Evolutionary conservation across 2,797 vertebrate genomes (phyloP), one percentile per base, ranked within the genome.

Genomic region (Macroramphosus scolopax): DNA sequence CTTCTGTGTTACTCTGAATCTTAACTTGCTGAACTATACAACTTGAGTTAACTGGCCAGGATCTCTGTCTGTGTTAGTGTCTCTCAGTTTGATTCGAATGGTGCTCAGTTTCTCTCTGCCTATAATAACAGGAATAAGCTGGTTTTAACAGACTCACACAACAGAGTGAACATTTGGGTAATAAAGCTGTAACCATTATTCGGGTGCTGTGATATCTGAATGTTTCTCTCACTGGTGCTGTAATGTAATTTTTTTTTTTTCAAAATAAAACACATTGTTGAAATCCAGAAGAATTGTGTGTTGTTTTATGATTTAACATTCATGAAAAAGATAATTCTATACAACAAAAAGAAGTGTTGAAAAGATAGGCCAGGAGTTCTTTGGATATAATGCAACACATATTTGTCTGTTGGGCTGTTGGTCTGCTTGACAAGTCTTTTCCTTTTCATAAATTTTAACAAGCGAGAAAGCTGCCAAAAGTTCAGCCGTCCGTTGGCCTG

Each of bases 261-360:
- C 57, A 53, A 50, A 81, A 82, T 86, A 88, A 89, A 86, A 50
- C 16, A 75, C 43, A 37, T 63, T 54, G 45, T 58, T 45, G 29
- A 72, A 52, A 34, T 17, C 4, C 1, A 1, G 11, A 20, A 17
- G 31, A 2, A 11, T 43, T 56, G 25, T 49, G 22, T 41, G 14
- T 25, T 16, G 20, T 22, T 22, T 6, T 22, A 22, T 22, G 6
- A 22, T 22, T 22, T 22, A 3, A 6, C 20, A 22, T 6, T 22
- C 20, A 22, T 6, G n/a, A n/a, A n/a, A n/a, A n/a, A n/a, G n/a
- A n/a, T n/a, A n/a, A n/a, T n/a, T n/a, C n/a, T n/a, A n/a, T n/a
- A n/a, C n/a, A n/a, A n/a, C n/a, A n/a, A n/a, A n/a, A n/a, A n/a
- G n/a, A n/a, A n/a, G n/a, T n/a, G n/a, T n/a, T n/a, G n/a, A n/a